Evolutionary conservation across 2,888 invertebrate species (phyloP).

Genomic region (Raillietiella orientalis): DNA sequence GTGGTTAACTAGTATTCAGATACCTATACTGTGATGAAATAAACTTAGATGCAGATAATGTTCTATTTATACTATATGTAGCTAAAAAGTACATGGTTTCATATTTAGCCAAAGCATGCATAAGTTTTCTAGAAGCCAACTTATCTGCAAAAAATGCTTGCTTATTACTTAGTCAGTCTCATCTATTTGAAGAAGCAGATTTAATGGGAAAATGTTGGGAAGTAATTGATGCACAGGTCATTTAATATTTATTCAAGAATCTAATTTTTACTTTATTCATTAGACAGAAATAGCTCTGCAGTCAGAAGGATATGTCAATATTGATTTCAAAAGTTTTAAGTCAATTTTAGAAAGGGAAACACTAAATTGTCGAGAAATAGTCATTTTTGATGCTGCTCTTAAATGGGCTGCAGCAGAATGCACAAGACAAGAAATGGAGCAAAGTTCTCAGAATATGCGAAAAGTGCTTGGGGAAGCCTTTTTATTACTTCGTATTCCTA

Average conservation of each 20-base stretch:
- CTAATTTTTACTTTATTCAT: slow-evolving; percentile 7
- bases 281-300: slow-evolving; percentile 83
- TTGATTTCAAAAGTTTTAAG: slow-evolving; percentile 69
- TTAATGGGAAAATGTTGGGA: slow-evolving; percentile 90
- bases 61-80: slow-evolving; percentile 69
- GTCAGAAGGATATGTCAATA: slow-evolving; percentile 83
- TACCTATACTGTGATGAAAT: slow-evolving; percentile 94
- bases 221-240: slow-evolving; percentile 88
- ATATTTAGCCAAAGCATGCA: slow-evolving; percentile 69
- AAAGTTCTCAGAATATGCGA: neutral
- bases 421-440: slow-evolving; percentile 40
- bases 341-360: slow-evolving; percentile 73
- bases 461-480: slow-evolving; percentile 24
- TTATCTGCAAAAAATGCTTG: slow-evolving; percentile 87
- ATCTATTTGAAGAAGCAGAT: slow-evolving; percentile 84
- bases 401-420: slow-evolving; percentile 85
- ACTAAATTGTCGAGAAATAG: slow-evolving; percentile 67
- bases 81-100: slow-evolving; percentile 93
- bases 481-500: slow-evolving; percentile 63
- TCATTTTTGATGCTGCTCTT: slow-evolving; percentile 47
- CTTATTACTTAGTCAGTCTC: slow-evolving; percentile 68
- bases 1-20: slow-evolving; percentile 17
- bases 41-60: slow-evolving; percentile 72
- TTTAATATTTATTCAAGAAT: too few species aligned
- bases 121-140: slow-evolving; percentile 77